These are phyloP conservation scores for Champsocephalus esox DNA, from an alignment of 2,797 vertebrate species.

Conservation along the genomic window DNA sequence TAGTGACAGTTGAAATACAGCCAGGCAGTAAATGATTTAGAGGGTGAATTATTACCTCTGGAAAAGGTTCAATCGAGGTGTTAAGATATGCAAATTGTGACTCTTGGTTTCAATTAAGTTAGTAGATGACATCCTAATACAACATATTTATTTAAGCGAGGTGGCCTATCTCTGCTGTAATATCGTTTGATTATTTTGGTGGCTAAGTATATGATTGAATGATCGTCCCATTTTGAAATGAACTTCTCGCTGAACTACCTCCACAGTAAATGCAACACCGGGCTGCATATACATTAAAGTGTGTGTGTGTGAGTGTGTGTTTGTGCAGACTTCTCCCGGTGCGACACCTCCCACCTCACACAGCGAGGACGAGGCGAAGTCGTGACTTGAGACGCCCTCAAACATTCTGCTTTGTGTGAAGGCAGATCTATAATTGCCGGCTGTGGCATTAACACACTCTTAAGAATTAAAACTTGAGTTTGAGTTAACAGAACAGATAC, in stretches of 20 bases:
- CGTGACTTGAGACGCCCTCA: conserved; percentile 82
- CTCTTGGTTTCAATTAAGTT: neutral
- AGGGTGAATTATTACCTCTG: too few species aligned
- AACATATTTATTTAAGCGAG: neutral
- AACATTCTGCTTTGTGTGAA: conserved; percentile 80
- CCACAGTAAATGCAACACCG: neutral
- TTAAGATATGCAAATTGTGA: neutral
- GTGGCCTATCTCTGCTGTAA: neutral
- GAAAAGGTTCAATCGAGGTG: neutral
- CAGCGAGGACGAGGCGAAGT: conserved; percentile 70
- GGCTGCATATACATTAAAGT: conserved; percentile 18
- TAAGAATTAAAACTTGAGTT: neutral
- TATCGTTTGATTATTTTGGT: neutral
- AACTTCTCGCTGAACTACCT: neutral
- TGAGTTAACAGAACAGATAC: neutral
- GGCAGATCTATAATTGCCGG: conserved; percentile 59
- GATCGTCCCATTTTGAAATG: neutral
- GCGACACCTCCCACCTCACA: conserved; percentile 76
- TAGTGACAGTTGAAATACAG: too few species aligned
- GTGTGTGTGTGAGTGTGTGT: conserved; percentile 12
- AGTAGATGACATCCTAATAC: neutral
- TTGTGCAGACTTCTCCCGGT: conserved; percentile 44
- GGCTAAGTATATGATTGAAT: neutral
- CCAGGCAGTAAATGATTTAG: too few species aligned
- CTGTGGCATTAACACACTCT: conserved; percentile 44